Evolutionary conservation across 2,888 invertebrate species (phyloP).

Genomic region (Gandaritis pyraliata): DNA sequence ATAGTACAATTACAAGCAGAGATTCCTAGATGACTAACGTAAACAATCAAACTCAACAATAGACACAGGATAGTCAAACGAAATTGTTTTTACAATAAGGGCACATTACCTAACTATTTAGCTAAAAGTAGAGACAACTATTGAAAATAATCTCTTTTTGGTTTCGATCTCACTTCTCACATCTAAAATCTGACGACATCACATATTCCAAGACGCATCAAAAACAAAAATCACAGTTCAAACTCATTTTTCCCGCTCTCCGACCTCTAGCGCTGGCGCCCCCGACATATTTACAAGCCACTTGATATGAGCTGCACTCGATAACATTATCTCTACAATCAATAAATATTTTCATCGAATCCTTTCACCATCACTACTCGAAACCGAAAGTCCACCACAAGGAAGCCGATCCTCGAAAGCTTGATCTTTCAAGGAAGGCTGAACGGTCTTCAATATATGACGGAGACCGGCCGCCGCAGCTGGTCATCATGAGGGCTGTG

Average conservation of each 20-base stretch:
- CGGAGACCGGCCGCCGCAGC: constrained; percentile 88
- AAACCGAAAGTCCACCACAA: constrained; percentile 30
- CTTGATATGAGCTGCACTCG: constrained; percentile 74
- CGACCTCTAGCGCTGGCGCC: constrained; percentile 41
- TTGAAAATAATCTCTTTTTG: constrained; percentile 81
- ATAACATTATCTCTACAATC: constrained; percentile 59
- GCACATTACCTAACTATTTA: constrained; percentile 56
- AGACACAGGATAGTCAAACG: constrained; percentile 55
- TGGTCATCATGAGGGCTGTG: constrained; percentile 84
- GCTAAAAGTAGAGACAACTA: constrained; percentile 69
- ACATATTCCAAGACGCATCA: constrained; percentile 66
- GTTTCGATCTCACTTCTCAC: constrained; percentile 81
- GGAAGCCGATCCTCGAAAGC: constrained; percentile 63
- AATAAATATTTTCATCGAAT: constrained; percentile 71
- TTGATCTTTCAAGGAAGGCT: constrained; percentile 70
- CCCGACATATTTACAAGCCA: constrained; percentile 72
- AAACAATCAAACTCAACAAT: constrained; percentile 74
- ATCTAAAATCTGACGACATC: constrained; percentile 62
- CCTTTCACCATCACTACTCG: constrained; percentile 65
- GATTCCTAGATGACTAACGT: constrained; percentile 44
- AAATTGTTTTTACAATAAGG: constrained; percentile 48
- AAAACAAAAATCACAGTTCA: constrained; percentile 79
- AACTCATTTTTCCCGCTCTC: constrained; percentile 58
- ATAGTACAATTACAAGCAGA: constrained; percentile 54
- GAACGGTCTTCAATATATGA: constrained; percentile 87